phyloP scores from a whole-genome alignment of 2,797 vertebrate genomes.

The Etheostoma perlongum region DNA sequence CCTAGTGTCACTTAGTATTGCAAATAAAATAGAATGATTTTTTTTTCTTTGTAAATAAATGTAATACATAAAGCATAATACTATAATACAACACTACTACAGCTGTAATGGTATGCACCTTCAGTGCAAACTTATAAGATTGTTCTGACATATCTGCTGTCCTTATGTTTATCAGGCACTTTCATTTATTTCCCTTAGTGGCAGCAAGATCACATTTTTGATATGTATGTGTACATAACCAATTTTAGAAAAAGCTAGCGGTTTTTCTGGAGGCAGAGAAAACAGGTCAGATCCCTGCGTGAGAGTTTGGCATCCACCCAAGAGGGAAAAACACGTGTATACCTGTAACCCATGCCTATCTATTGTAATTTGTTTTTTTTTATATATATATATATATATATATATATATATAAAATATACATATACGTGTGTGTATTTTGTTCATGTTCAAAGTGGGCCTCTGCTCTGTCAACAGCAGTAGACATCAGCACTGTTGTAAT shows the following conservation, averaged over 20 bases:
- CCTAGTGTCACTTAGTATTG: background rate
- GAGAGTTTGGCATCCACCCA: constrained; percentile 55
- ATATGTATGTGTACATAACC: constrained; percentile 45
- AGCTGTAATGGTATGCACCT: background rate
- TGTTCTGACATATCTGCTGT: background rate
- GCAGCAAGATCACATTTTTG: constrained; percentile 19
- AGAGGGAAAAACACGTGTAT: constrained; percentile 53
- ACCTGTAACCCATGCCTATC: constrained; percentile 47
- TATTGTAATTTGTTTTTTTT: constrained; percentile 22
- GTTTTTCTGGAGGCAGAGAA: constrained; percentile 46
- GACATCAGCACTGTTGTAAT: constrained; percentile 55
- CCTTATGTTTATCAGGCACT: constrained; percentile 2
- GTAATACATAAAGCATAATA: background rate
- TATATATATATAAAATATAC: too few species aligned
- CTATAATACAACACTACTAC: background rate
- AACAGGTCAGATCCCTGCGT: constrained; percentile 66
- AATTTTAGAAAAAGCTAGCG: constrained; percentile 27
- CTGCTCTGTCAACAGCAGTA: constrained; percentile 48
- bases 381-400: too few species aligned
- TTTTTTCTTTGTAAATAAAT: background rate
- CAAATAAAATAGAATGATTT: background rate
- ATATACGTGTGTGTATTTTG: constrained; percentile 1
- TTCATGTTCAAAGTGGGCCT: constrained; percentile 30
- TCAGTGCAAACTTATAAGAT: constrained; percentile 5
- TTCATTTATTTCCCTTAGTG: background rate